Evolutionary conservation across 2,797 vertebrate genomes (phyloP), one percentile per base, ranked within the genome.

Genomic region (Platyrinchus mystaceus): DNA sequence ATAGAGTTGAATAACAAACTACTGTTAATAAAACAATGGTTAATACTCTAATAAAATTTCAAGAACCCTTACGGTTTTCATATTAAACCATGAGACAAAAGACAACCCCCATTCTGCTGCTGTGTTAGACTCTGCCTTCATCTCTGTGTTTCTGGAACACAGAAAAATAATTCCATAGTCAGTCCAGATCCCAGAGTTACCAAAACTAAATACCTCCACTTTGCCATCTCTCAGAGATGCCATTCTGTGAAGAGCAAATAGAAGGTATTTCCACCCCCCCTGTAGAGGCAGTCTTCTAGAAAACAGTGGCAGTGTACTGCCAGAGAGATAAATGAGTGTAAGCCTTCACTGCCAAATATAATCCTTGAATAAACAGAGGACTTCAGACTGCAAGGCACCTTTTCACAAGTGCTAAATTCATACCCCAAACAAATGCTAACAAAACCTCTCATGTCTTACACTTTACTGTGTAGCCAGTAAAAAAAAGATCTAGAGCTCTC

Each of bases 351-450:
- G 69, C 92, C 91, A 97, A 46, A 84, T 60, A 49, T 0, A 1
- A 76, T 84, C 85, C 86, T 50, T 86, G 52, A 49, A 82, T 79
- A 94, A 96, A 93, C 63, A 88, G 66, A 86, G 41, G 67, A 88
- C 91, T 95, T 94, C 67, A 96, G 95, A 96, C 95, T 93, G 59
- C 70, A 58, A 91, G 95, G 91, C 89, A 95, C 94, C 95, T 93
- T 88, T 91, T 77, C 79, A 70, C 83, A 88, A 94, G 58, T 88
- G 55, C 69, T 90, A 84, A 93, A 88, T 93, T 95, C 70, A 77
- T 87, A 67, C 56, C 55, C 52, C 34, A 77, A 81, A 87, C 62
- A 94, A 96, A 67, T 8, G 14, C 27, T 93, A 92, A 82, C 91
- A 86, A 89, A 93, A 77, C 37, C n/a, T 66, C 83, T 91, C 59